Evolutionary conservation across 1,140 invertebrate genomes (phyloP).

Genomic region (Leguminivora glycinivorella): DNA sequence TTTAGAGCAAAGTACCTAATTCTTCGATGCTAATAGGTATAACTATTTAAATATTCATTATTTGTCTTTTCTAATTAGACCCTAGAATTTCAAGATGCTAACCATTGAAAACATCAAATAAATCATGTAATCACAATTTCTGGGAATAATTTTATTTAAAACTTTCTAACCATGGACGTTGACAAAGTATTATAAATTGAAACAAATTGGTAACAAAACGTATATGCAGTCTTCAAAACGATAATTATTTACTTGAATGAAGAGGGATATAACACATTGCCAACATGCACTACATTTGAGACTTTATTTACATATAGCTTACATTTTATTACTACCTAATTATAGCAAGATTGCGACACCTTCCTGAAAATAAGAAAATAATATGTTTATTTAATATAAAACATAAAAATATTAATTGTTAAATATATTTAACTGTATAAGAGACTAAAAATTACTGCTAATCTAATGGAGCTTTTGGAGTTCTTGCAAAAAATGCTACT

Average conservation of each 20-base stretch:
- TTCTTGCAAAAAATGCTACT: no score
- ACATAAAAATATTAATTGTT: neutral
- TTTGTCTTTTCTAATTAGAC: no score
- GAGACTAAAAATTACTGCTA: no score
- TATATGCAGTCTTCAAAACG: slow-evolving; percentile 23
- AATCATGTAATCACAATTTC: neutral
- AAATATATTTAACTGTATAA: no score
- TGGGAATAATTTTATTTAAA: neutral
- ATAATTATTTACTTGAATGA: slow-evolving; percentile 26
- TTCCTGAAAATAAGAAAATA: slow-evolving; percentile 17
- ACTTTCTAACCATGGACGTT: slow-evolving; percentile 45
- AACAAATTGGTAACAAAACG: slow-evolving; percentile 38
- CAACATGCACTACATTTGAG: slow-evolving; percentile 47
- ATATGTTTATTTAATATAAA: slow-evolving; percentile 32
- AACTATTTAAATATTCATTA: neutral
- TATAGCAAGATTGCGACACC: slow-evolving; percentile 2
- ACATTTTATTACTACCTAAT: neutral
- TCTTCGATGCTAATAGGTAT: no score
- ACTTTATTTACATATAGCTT: slow-evolving; percentile 1
- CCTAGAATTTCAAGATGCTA: no score
- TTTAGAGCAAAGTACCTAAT: neutral
- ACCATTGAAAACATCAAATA: neutral
- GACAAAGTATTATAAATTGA: slow-evolving; percentile 46
- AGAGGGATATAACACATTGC: slow-evolving; percentile 44
- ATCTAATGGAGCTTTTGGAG: no score